Base-by-base conservation (phyloP, 2,888 invertebrate genomes). In the Vanessa cardui region DNA sequence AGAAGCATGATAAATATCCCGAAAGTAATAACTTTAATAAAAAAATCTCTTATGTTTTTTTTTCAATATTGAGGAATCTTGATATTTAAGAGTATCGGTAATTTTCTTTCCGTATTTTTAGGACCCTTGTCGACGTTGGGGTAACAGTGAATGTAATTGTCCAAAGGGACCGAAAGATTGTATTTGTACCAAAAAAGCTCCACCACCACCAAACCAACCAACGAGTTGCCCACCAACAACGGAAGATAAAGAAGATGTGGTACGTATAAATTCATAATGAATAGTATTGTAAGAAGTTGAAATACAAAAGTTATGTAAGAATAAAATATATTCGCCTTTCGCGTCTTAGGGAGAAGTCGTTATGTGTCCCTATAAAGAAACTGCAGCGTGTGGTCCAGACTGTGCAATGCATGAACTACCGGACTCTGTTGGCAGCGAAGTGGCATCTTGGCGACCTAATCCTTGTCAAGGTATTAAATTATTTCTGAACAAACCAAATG, bases 81-180 rank as follows among this genome's bases (percentile, higher is more conserved):
- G 39, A 12, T 39, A 4, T 12, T 12, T n/a, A n/a, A n/a, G n/a
- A 39, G 9, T 39, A 39, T 1, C 6, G 7, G 9, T 39, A 39
- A 8, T 12, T 39, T 39, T 39, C 12, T 9, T 39, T 39, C 9
- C 12, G 12, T 9, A 47, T 62, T 72, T 65, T 3, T 58, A 91
- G 91, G 83, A 82, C 0, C 79, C 89, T 1, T 92, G 91, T 71
- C 72, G 62, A 1, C 87, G 84, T 18, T 92, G 90, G 90, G 83
- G 82, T 1, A 67, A 76, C 0, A 79, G 69, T 7, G 91, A 91
- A 72, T 92, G 92, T 69, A 78, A 90, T 66, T 92, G 92, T 71
- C 88, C 90, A 0, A 83, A 81, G n/a, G 90, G 90, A 6, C 85
- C 88, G 0, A 83, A 83, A 39, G 60, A 62, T 5, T 92, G 92